Conservation (phyloP, 2,113 vertebrate species). For the Nothocercus julius region DNA sequence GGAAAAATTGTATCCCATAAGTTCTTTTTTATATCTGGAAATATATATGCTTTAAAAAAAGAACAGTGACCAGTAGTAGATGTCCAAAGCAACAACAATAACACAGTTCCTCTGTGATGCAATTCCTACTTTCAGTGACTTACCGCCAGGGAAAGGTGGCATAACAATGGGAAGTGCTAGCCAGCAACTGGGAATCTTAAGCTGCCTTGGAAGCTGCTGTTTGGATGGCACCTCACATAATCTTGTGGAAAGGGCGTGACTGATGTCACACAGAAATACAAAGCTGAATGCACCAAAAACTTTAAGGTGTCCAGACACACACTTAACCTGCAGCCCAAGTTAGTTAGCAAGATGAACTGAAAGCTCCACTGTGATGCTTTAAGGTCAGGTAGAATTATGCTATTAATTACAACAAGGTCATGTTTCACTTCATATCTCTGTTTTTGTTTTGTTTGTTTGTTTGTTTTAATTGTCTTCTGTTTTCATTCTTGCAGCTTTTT, state of each 20-base stretch:
- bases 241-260: not conserved
- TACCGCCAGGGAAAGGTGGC: not conserved
- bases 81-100: not conserved
- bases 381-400: not conserved
- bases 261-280: not conserved
- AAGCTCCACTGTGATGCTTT: not conserved
- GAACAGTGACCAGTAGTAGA: not conserved
- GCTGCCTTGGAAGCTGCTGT: not conserved
- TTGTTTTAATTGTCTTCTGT: not conserved
- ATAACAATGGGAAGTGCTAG: not conserved
- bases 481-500: not conserved
- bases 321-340: not conserved
- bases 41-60: not conserved
- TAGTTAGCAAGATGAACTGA: not conserved
- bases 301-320: not conserved
- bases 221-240: not conserved
- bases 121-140: not conserved
- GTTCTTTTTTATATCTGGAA: not conserved
- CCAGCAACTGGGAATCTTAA: not conserved
- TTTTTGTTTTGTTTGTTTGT: not conserved
- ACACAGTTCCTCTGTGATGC: not conserved
- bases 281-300: not conserved
- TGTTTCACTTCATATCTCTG: not conserved
- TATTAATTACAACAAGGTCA: not conserved
- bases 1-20: not conserved